Percentiles rank a stretch among this genome's conserved stretches.
Conservation (phyloP, 2,797 vertebrate genomes). For the Manis pentadactyla region DNA sequence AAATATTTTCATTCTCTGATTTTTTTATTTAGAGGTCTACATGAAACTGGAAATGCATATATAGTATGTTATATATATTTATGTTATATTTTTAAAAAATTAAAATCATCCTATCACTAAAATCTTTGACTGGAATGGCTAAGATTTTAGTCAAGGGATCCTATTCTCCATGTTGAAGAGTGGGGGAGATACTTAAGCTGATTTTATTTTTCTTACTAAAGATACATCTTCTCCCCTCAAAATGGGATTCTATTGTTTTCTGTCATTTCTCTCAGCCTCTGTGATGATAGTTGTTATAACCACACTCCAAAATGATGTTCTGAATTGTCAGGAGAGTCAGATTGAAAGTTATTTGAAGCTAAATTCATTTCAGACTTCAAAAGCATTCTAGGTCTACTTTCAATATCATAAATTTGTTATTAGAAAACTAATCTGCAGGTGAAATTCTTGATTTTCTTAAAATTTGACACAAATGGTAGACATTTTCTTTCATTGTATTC, state of each 20-base stretch:
- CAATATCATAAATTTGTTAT: background rate
- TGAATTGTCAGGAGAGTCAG: background rate
- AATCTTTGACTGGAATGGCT: background rate
- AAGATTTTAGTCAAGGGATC: background rate
- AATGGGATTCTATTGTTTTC: background rate
- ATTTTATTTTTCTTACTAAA: conserved; percentile 22
- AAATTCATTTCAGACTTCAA: conserved; percentile 49
- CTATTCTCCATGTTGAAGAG: background rate
- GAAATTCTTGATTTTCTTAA: conserved; percentile 41
- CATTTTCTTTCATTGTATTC: background rate
- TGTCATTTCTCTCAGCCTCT: background rate
- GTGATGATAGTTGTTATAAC: background rate
- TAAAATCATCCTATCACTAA: background rate
- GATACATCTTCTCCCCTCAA: fast-evolving
- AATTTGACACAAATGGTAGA: background rate
- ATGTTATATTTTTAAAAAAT: background rate
- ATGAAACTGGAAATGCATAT: conserved; percentile 70
- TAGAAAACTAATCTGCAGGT: conserved; percentile 8
- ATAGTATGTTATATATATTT: background rate
- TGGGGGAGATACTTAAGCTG: background rate
- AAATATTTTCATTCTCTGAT: conserved; percentile 72
- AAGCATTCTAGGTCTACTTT: conserved; percentile 58
- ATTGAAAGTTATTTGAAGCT: background rate
- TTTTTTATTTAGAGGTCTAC: conserved; percentile 77
- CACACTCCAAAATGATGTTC: background rate